Percentiles rank a stretch among this genome's conserved stretches.
Evolutionary conservation across 1,140 invertebrate species (phyloP).

Genomic region (Drosophila asahinai): DNA sequence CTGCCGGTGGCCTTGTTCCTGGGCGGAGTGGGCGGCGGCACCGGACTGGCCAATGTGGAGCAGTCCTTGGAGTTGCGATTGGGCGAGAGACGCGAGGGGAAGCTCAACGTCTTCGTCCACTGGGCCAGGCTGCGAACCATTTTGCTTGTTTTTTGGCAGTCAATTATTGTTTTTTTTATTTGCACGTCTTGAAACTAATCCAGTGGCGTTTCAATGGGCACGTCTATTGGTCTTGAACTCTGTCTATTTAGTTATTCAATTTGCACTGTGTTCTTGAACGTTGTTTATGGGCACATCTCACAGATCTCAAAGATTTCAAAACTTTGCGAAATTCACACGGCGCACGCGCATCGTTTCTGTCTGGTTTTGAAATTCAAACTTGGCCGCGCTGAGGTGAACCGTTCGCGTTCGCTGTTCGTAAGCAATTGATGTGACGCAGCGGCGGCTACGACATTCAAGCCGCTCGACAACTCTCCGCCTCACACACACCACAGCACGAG

Average conservation of each 20-base stretch:
- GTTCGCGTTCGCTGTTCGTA: constrained; percentile 64
- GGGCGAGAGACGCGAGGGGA: constrained; percentile 92
- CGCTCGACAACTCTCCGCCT: constrained; percentile 16
- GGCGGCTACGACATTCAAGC: constrained; percentile 19
- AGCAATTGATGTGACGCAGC: constrained; percentile 72
- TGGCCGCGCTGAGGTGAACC: constrained; percentile 53
- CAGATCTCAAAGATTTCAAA: constrained; percentile 61
- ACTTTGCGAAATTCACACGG: constrained; percentile 66
- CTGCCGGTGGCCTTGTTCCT: constrained; percentile 85
- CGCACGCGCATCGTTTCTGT: constrained; percentile 67
- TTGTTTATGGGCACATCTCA: constrained; percentile 55
- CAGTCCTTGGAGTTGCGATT: constrained; percentile 91
- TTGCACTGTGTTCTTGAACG: constrained; percentile 27
- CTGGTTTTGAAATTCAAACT: constrained; percentile 16
- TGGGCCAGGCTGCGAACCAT: constrained; percentile 94
- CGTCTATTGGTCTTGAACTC: constrained; percentile 7
- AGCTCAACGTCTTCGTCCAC: constrained; percentile 95
- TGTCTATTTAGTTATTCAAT: neutral
- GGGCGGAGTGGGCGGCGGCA: constrained; percentile 86
- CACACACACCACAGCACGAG: neutral
- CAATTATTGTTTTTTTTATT: constrained; percentile 2
- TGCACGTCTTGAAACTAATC: constrained; percentile 68
- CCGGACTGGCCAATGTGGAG: constrained; percentile 86
- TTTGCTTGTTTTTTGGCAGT: constrained; percentile 57
- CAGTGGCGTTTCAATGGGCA: constrained; percentile 63